A percentile compares a stretch with the other conserved stretches of the same genome.
Conservation (phyloP, 2,888 invertebrate genomes). For the Erebia epiphron region DNA sequence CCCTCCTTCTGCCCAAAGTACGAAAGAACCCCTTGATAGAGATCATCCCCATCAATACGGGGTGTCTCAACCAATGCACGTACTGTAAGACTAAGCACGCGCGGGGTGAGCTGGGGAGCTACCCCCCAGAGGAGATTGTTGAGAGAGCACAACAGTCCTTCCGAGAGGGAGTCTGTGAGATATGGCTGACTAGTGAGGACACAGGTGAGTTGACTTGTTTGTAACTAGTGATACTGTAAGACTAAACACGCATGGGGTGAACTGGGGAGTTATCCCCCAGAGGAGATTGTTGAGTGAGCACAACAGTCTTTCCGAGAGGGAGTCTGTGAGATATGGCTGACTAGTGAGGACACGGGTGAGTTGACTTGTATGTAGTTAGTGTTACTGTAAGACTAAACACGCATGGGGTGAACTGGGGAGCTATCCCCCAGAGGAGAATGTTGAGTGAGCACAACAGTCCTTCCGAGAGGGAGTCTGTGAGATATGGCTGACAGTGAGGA, state of each 20-base stretch:
- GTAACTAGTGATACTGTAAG: slow-evolving; percentile 89
- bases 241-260: slow-evolving; percentile 99
- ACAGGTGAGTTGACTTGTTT: slow-evolving; percentile 84
- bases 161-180: slow-evolving; percentile 95
- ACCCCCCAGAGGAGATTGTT: slow-evolving; percentile 94
- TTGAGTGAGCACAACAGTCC: slow-evolving; percentile 92
- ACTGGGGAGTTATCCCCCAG: slow-evolving; percentile 94
- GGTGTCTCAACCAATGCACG: slow-evolving; percentile 98
- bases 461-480: slow-evolving; percentile 97
- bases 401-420: slow-evolving; percentile 98
- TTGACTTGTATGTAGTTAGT: no score
- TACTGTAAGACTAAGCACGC: slow-evolving; percentile 99
- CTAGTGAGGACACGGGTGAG: slow-evolving; percentile 93
- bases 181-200: slow-evolving; percentile 99
- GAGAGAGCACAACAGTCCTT: slow-evolving; percentile 93
- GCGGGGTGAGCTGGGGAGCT: slow-evolving; percentile 97
- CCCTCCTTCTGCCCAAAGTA: slow-evolving; percentile 95
- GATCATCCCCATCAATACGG: slow-evolving; percentile 98
- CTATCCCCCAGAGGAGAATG: slow-evolving; percentile 94
- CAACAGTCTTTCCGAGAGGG: slow-evolving; percentile 94
- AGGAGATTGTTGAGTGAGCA: slow-evolving; percentile 94
- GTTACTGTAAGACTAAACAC: slow-evolving; percentile 99
- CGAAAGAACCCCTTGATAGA: slow-evolving; percentile 97
- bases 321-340: slow-evolving; percentile 98
- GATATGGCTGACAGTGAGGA: slow-evolving; percentile 99